Evolutionary conservation across 2,113 vertebrate species (phyloP), one percentile per base, ranked within the genome.

Genomic region (Ceratotherium simum): DNA sequence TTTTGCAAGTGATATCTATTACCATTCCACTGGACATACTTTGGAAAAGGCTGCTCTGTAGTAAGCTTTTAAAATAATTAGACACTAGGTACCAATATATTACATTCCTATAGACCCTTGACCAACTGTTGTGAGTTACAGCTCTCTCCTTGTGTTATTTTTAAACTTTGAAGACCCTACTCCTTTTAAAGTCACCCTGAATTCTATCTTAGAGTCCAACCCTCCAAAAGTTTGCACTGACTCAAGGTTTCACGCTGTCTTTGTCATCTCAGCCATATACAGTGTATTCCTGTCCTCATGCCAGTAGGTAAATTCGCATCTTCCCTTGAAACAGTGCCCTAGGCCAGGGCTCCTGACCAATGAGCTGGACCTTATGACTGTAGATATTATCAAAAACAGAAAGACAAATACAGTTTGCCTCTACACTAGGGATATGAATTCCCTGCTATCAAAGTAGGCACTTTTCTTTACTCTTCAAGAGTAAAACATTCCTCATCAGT

Each of bases 31-130:
- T 91, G 18, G 27, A 82, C 16, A 56, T 78, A 70, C 21, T 93
- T 96, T 62, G 81, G 58, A n/a, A 69, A 94, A 64, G 42, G 36
- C 14, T 76, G 10, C 36, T 81, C 67, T 95, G 17, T 17, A 93
- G 65, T 90, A 95, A 90, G 27, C 33, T 86, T 90, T 90, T 90
- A 42, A 85, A 92, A 25, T 75, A 83, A 62, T 80, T 95, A 56
- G 86, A 83, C 17, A 79, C n/a, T 29, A 48, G 76, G 8, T 88
- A 65, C 31, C 69, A 81, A 65, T 79, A 29, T 58, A 39, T 25
- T 58, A 56, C 31, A 90, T 89, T 80, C 48, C 46, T 91, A 3
- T 67, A 67, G 23, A 60, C 88, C 62, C 54, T 86, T 89, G 65
- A 27, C 73, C 25, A 72, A 14, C 60, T 81, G 17, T 62, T 80